These are phyloP conservation scores for Drosophila micromelanica DNA, from an alignment of 1,140 invertebrate species.

Conservation along the genomic window DNA sequence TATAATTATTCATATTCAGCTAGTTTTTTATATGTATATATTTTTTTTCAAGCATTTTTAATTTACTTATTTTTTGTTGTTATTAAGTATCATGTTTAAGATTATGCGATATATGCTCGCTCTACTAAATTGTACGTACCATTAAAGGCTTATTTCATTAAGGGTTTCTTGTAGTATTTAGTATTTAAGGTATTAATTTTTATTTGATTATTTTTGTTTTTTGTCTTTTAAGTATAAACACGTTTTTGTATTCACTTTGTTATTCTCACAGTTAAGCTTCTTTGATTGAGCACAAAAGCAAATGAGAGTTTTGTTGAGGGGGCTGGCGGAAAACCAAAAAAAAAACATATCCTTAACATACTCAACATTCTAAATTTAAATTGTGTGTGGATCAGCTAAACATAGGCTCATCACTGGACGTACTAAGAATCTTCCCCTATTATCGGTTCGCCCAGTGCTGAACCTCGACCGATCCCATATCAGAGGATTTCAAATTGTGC, in stretches of 20 bases:
- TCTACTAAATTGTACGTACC: conserved; percentile 47
- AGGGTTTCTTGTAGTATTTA: conserved; percentile 43
- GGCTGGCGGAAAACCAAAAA: conserved; percentile 41
- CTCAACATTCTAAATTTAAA: conserved; percentile 40
- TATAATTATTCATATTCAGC: conserved; percentile 45
- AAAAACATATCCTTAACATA: conserved; percentile 45
- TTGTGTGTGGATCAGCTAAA: conserved; percentile 1
- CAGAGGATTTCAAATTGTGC: conserved; percentile 10
- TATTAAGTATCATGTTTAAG: conserved; percentile 29
- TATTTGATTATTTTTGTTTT: conserved; percentile 30
- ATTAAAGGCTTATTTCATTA: conserved; percentile 23
- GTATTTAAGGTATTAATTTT: conserved; percentile 36
- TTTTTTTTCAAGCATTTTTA: conserved; percentile 41
- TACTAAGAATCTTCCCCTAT: conserved; percentile 81
- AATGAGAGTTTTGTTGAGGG: conserved; percentile 66
- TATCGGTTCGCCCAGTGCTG: conserved; percentile 56
- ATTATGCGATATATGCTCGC: conserved; percentile 37
- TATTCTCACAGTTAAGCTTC: conserved; percentile 84
- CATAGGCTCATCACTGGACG: conserved; percentile 57
- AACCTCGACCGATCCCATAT: conserved; percentile 2
- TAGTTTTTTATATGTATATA: conserved; percentile 38
- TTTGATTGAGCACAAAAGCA: conserved; percentile 84
- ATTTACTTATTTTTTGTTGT: conserved; percentile 23
- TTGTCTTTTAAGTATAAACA: conserved; percentile 38
- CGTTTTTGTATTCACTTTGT: conserved; percentile 65